phyloP scores from a whole-genome alignment of 2,888 invertebrate genomes.

The Eugnorisma glareosa region DNA sequence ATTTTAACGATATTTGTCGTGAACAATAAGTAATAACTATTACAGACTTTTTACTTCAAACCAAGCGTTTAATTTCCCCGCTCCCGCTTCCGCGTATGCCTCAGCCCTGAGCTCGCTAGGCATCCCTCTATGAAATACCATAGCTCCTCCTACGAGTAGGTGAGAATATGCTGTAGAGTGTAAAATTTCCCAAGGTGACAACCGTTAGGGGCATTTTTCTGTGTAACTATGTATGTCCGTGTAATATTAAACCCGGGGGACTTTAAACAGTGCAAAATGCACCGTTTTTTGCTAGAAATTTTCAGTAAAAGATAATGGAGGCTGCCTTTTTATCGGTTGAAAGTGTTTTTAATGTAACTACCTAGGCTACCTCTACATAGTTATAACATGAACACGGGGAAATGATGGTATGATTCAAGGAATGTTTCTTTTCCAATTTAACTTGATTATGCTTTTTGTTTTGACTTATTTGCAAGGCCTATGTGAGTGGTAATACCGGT shows the following conservation, averaged over 20 bases:
- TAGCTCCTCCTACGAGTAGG: slow-evolving; percentile 76
- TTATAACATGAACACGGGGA: not conserved
- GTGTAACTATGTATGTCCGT: slow-evolving; percentile 77
- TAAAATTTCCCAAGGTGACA: slow-evolving; percentile 84
- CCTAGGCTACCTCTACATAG: not conserved
- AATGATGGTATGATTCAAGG: not conserved
- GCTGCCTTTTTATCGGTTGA: slow-evolving; percentile 49
- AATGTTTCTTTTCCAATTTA: not conserved
- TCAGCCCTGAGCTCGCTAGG: slow-evolving; percentile 61
- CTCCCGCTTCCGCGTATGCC: slow-evolving; percentile 30
- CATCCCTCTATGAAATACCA: slow-evolving; percentile 84
- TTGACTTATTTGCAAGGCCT: not conserved
- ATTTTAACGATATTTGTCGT: not conserved
- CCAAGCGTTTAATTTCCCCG: not conserved
- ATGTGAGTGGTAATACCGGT: not conserved
- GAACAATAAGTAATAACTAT: not conserved
- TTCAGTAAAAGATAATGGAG: slow-evolving; percentile 61
- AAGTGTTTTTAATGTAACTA: slow-evolving; percentile 39
- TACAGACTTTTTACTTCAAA: not conserved
- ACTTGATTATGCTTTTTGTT: not conserved
- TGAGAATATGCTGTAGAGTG: slow-evolving; percentile 83
- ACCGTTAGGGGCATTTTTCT: slow-evolving; percentile 78
- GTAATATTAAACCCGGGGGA: slow-evolving; percentile 73
- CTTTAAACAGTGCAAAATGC: slow-evolving; percentile 68
- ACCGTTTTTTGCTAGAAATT: slow-evolving; percentile 61